phyloP scores from a whole-genome alignment of 2,113 vertebrate species.

The Talpa occidentalis region DNA sequence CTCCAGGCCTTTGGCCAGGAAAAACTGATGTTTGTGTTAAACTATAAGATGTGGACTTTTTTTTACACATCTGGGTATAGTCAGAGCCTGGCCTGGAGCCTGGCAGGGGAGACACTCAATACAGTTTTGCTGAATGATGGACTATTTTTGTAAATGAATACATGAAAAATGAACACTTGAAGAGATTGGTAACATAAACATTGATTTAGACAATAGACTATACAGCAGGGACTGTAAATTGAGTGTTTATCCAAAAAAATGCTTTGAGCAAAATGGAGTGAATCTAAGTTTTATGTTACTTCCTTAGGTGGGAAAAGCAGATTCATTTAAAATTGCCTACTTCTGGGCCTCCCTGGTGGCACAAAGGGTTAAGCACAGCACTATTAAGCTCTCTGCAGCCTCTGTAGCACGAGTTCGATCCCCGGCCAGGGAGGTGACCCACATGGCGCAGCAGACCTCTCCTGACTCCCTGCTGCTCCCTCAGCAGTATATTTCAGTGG shows the following conservation, averaged over 20 bases:
- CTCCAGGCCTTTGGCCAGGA: background rate
- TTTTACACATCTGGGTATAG: background rate
- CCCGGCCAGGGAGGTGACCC: no score
- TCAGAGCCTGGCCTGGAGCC: background rate
- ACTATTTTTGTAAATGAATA: background rate
- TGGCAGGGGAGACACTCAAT: rapidly evolving
- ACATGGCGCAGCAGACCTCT: no score
- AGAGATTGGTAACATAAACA: background rate
- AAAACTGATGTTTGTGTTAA: background rate
- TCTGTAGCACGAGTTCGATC: no score
- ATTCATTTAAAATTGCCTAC: background rate
- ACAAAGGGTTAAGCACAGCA: no score
- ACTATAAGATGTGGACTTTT: rapidly evolving
- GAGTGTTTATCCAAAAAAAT: background rate
- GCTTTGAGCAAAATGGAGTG: background rate
- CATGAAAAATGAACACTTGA: no score
- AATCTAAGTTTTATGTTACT: background rate
- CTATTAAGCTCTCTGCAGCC: no score
- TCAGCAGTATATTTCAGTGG: no score
- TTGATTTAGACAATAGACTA: background rate
- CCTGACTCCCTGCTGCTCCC: no score
- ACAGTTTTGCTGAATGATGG: background rate
- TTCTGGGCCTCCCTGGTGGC: no score
- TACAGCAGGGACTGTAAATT: background rate
- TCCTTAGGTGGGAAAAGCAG: background rate